These are phyloP conservation scores for Anoura caudifer DNA, from an alignment of 2,113 vertebrate genomes.

Conservation along the genomic window DNA sequence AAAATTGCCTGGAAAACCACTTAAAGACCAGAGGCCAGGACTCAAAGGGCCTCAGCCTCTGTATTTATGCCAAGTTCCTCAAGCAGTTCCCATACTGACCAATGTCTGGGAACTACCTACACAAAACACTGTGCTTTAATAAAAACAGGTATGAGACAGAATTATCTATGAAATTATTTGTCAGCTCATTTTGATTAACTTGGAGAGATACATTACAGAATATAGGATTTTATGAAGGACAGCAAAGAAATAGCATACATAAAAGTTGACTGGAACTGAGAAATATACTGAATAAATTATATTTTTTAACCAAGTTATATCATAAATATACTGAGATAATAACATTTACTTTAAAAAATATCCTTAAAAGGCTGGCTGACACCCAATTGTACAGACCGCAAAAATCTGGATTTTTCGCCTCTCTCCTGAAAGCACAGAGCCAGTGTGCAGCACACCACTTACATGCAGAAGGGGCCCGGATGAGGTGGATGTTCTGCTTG, in stretches of 20 bases:
- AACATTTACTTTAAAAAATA: slow-evolving; percentile 4
- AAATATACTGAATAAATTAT: neutral
- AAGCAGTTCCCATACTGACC: neutral
- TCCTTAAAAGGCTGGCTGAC: neutral
- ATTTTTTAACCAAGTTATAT: neutral
- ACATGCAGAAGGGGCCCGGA: slow-evolving; percentile 95
- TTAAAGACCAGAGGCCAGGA: neutral
- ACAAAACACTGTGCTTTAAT: neutral
- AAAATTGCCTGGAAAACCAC: neutral
- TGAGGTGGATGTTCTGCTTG: slow-evolving; percentile 96
- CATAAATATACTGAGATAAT: neutral
- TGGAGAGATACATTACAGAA: neutral
- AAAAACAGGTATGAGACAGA: neutral
- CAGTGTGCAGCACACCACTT: neutral
- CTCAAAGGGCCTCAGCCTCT: neutral
- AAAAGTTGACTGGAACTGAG: neutral
- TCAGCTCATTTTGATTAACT: neutral
- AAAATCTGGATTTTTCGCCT: neutral
- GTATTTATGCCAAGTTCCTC: neutral
- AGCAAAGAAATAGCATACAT: neutral
- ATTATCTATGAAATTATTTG: neutral
- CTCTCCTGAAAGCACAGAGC: neutral
- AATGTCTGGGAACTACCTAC: neutral
- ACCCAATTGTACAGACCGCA: neutral
- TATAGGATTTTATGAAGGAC: neutral